Conservation (phyloP, 1,140 invertebrate genomes). For the Orchesella cincta region DNA sequence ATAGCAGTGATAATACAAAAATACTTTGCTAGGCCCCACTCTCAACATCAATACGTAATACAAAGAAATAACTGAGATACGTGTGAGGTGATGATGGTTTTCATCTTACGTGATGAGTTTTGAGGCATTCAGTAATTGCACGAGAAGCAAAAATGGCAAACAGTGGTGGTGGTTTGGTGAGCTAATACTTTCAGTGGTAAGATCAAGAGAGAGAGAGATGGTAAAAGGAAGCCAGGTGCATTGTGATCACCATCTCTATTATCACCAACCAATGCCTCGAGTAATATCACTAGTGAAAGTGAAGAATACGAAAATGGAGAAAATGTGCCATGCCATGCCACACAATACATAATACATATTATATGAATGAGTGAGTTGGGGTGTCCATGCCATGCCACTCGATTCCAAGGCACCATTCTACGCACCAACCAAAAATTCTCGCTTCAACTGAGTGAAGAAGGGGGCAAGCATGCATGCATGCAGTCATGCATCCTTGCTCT, state of each 20-base stretch:
- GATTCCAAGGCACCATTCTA: not conserved
- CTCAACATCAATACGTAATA: no score
- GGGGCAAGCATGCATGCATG: constrained; percentile 7
- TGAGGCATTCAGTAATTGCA: not conserved
- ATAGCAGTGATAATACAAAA: no score
- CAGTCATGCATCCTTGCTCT: constrained; percentile 17
- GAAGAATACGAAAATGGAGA: not conserved
- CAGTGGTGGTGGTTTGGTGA: no score
- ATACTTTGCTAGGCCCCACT: no score
- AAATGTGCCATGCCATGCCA: not conserved
- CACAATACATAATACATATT: no score
- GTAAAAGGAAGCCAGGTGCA: not conserved
- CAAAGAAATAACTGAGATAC: no score
- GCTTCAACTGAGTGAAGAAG: not conserved
- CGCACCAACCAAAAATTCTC: not conserved
- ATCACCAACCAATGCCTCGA: not conserved
- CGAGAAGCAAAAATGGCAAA: not conserved
- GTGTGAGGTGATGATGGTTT: not conserved
- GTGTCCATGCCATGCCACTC: not conserved
- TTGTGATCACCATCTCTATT: not conserved
- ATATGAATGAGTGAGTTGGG: no score
- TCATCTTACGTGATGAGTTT: constrained; percentile 13
- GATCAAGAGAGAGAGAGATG: not conserved
- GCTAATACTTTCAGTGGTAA: no score
- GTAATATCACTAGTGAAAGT: not conserved